A percentile compares a stretch with the other conserved stretches of the same genome.
Conservation (phyloP, 2,797 vertebrate genomes). For the Fundulus diaphanus region DNA sequence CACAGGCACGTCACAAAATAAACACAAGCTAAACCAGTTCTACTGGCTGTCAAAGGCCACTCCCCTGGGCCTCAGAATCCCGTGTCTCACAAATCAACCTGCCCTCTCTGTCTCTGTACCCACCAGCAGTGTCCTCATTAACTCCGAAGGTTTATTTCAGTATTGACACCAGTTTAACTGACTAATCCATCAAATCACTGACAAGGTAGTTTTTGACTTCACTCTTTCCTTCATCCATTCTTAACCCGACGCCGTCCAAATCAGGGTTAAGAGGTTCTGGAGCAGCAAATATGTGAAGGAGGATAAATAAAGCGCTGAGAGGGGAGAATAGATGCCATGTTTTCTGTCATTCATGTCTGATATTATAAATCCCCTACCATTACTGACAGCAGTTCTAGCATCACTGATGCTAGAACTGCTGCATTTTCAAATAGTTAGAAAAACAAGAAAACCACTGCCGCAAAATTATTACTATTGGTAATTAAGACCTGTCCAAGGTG, state of each 20-base stretch:
- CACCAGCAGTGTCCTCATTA: slow-evolving; percentile 28
- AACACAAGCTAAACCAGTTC: slow-evolving; percentile 45
- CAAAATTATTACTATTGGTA: too few relatives aligned
- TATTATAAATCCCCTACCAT: not conserved
- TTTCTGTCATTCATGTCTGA: not conserved
- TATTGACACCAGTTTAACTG: not conserved
- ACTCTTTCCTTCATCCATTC: not conserved
- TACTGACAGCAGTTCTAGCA: too few relatives aligned
- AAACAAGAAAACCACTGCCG: too few relatives aligned
- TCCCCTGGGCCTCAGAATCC: slow-evolving; percentile 43
- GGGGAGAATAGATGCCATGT: not conserved
- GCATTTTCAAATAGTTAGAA: not conserved
- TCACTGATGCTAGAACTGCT: not conserved
- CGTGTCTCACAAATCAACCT: slow-evolving; percentile 36
- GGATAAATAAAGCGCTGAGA: too few relatives aligned
- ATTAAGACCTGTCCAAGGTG: too few relatives aligned
- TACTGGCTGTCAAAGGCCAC: slow-evolving; percentile 30
- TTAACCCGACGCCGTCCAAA: not conserved
- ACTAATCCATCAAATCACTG: not conserved
- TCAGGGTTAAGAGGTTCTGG: not conserved
- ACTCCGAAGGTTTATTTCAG: not conserved
- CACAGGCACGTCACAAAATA: slow-evolving; percentile 79
- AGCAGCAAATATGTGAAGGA: not conserved
- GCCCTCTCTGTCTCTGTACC: slow-evolving; percentile 10
- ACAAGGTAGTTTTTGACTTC: not conserved